Conservation (phyloP, 2,888 invertebrate genomes). For the Dascillus cervinus region DNA sequence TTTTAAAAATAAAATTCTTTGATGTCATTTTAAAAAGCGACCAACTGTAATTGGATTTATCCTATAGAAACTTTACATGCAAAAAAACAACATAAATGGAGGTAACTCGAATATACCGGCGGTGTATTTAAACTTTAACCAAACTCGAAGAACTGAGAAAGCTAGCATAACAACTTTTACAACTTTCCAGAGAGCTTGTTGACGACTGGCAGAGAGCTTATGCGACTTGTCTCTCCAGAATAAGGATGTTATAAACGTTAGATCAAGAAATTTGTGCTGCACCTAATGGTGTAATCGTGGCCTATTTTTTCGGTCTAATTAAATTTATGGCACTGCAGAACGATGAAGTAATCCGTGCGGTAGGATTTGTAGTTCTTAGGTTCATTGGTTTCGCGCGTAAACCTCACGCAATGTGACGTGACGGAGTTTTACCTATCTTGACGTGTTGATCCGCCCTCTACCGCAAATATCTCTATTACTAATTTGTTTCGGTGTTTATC, state of each 20-base stretch:
- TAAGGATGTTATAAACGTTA: constrained; percentile 13
- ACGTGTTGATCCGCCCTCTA: constrained; percentile 11
- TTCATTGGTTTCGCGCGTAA: constrained; percentile 11
- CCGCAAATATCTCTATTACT: constrained; percentile 20
- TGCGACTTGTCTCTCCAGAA: constrained; percentile 13
- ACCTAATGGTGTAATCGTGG: constrained; percentile 3
- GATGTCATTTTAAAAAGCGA: no score
- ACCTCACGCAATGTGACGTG: constrained; percentile 15
- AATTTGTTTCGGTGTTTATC: constrained; percentile 11
- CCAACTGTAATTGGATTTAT: no score
- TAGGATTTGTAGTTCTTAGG: constrained; percentile 10
- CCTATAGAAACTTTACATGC: no score
- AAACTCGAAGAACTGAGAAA: constrained; percentile 13
- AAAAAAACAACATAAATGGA: no score
- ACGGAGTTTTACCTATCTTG: constrained; percentile 7
- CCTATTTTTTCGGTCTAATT: background rate
- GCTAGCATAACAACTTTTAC: constrained; percentile 18
- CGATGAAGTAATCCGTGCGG: constrained; percentile 11
- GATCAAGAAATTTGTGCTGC: constrained; percentile 13
- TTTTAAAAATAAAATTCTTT: no score
- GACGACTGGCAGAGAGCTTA: constrained; percentile 16
- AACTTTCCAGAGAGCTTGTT: constrained; percentile 16
- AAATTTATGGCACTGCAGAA: no score
- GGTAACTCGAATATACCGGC: no score
- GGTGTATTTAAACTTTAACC: constrained; percentile 17